Evolutionary conservation across 2,113 vertebrate genomes (phyloP).

Genomic region (Panthera leo): DNA sequence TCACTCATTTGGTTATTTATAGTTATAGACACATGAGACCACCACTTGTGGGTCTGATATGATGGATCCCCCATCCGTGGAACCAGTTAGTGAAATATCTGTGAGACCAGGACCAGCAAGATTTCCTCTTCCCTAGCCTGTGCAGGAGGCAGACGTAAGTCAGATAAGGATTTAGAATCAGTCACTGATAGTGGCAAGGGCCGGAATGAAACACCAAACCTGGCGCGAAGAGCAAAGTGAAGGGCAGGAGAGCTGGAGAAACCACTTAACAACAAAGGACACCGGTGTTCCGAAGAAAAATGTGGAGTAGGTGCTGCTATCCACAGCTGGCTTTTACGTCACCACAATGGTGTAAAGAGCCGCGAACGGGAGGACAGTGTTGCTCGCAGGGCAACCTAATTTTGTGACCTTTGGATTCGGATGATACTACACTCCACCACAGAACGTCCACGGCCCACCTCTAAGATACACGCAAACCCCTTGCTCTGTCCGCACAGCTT

Average conservation of each 20-base stretch:
- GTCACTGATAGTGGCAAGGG: neutral
- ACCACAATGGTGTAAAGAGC: neutral
- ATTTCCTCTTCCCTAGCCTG: neutral
- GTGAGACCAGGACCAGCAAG: neutral
- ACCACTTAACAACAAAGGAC: neutral
- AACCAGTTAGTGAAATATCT: neutral
- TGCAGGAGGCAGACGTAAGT: neutral
- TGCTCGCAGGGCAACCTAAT: neutral
- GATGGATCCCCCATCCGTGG: neutral
- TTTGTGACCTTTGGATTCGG: neutral
- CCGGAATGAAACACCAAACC: neutral
- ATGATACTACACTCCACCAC: neutral
- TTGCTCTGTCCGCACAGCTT: accelerated
- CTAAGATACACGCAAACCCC: neutral
- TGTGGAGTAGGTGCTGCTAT: accelerated
- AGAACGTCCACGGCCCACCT: neutral
- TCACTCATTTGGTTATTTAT: neutral
- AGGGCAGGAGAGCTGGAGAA: neutral
- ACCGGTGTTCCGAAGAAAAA: neutral
- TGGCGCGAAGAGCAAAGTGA: neutral
- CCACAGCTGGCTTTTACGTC: neutral
- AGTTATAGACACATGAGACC: neutral
- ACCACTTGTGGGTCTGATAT: neutral
- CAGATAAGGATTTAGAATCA: neutral
- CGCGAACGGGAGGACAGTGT: accelerated